Percentiles rank a stretch among this genome's conserved stretches.
Conservation (phyloP, 2,888 invertebrate genomes). For the Zygothrica quintamaculata region DNA sequence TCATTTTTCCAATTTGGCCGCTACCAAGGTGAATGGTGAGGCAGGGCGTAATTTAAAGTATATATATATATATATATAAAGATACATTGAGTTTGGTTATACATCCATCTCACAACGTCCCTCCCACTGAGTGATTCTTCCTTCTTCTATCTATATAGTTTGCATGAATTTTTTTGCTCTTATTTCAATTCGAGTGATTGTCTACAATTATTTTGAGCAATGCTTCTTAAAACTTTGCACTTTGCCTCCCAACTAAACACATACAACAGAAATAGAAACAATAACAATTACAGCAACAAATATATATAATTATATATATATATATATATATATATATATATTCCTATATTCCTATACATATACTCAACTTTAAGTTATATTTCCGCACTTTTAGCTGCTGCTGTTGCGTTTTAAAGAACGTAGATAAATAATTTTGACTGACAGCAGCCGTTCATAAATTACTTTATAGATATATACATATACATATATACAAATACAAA, state of each 20-base stretch:
- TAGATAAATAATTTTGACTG: constrained; percentile 62
- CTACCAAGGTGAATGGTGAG: constrained; percentile 52
- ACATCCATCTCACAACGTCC: constrained; percentile 16
- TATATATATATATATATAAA: constrained; percentile 9
- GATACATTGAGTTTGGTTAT: constrained; percentile 12
- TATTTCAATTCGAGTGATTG: constrained; percentile 61
- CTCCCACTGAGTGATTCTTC: constrained; percentile 45
- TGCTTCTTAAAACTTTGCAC: constrained; percentile 58
- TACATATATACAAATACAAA: too few relatives aligned
- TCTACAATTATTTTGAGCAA: constrained; percentile 68
- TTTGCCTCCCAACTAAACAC: constrained; percentile 32
- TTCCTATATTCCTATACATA: background rate
- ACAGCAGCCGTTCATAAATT: constrained; percentile 54
- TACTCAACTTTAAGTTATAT: constrained; percentile 59
- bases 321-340: constrained; percentile 3
- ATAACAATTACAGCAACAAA: constrained; percentile 9
- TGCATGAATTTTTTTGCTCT: constrained; percentile 31
- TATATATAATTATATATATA: constrained; percentile 10
- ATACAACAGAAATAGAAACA: too few relatives aligned
- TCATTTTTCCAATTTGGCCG: constrained; percentile 48
- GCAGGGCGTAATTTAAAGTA: constrained; percentile 5
- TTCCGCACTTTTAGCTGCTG: constrained; percentile 56
- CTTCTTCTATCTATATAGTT: constrained; percentile 19
- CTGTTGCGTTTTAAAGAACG: constrained; percentile 35
- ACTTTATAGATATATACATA: background rate